phyloP scores from a whole-genome alignment of 2,888 invertebrate species.

The Thumatha senex region DNA sequence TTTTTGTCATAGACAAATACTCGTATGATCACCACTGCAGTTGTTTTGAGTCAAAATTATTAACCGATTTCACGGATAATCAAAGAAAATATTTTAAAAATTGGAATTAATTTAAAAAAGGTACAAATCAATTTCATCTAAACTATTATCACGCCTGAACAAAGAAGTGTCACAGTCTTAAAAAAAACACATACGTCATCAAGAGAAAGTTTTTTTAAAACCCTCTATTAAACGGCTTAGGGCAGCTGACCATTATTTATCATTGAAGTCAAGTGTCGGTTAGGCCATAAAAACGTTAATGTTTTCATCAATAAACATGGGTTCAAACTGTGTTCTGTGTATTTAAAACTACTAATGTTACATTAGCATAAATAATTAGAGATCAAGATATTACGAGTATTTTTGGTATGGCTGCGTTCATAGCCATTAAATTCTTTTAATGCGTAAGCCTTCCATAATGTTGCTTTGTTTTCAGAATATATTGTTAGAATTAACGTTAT shows the following conservation, averaged over 20 bases:
- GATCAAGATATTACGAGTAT: constrained; percentile 3
- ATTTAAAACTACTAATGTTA: background rate
- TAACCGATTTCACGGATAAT: too few species aligned
- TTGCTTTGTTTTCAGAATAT: background rate
- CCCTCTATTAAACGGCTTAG: background rate
- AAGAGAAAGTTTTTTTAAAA: background rate
- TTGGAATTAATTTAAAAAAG: too few species aligned
- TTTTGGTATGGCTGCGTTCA: constrained; percentile 6
- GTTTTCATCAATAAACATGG: background rate
- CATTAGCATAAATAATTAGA: background rate
- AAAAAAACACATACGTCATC: too few species aligned
- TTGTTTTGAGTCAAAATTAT: too few species aligned
- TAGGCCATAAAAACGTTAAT: background rate
- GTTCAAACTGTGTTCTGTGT: background rate
- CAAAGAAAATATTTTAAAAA: too few species aligned
- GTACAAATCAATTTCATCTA: too few species aligned
- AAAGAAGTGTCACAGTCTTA: too few species aligned
- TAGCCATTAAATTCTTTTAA: constrained; percentile 26
- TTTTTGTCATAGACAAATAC: too few species aligned
- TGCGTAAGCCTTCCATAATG: constrained; percentile 13
- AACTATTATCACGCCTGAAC: too few species aligned
- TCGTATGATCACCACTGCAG: too few species aligned
- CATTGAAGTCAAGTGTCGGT: background rate
- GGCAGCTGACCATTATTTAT: background rate
- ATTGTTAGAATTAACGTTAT: too few species aligned